Conservation (phyloP, 2,797 vertebrate species). For the Cyclura pinguis region DNA sequence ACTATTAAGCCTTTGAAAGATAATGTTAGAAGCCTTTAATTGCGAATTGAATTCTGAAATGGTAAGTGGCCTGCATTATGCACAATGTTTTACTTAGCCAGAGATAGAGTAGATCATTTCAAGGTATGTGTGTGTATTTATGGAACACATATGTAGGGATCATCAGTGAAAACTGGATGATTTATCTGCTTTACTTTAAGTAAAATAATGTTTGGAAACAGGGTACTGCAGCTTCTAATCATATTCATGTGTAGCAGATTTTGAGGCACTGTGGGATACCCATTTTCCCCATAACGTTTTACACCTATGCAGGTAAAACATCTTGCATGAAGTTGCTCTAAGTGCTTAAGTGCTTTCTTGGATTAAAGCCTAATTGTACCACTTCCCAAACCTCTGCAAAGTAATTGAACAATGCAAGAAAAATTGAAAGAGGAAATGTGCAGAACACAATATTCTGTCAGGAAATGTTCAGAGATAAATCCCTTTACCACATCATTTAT, state of each 20-base stretch:
- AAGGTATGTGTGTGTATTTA: background rate
- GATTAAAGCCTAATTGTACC: constrained; percentile 35
- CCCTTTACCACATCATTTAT: background rate
- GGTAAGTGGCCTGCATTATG: background rate
- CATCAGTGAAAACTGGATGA: background rate
- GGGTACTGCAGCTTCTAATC: background rate
- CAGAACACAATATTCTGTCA: constrained; percentile 20
- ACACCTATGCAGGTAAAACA: constrained; percentile 3
- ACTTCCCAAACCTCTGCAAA: constrained; percentile 5
- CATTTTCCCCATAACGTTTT: background rate
- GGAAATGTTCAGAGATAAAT: constrained; percentile 36
- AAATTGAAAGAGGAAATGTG: background rate
- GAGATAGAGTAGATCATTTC: background rate
- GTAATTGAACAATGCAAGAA: constrained; percentile 37
- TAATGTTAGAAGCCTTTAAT: background rate
- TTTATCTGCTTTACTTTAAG: background rate
- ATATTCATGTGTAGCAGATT: background rate
- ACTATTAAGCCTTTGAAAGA: background rate
- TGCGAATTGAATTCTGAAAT: background rate
- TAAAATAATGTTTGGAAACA: background rate
- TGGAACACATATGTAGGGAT: background rate
- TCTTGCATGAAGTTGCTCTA: background rate
- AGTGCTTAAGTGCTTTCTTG: constrained; percentile 18
- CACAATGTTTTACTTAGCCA: background rate
- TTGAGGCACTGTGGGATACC: background rate